Evolutionary conservation across 2,888 invertebrate species (phyloP), one percentile per base, ranked within the genome.

Genomic region (Opisthograptis luteolata): DNA sequence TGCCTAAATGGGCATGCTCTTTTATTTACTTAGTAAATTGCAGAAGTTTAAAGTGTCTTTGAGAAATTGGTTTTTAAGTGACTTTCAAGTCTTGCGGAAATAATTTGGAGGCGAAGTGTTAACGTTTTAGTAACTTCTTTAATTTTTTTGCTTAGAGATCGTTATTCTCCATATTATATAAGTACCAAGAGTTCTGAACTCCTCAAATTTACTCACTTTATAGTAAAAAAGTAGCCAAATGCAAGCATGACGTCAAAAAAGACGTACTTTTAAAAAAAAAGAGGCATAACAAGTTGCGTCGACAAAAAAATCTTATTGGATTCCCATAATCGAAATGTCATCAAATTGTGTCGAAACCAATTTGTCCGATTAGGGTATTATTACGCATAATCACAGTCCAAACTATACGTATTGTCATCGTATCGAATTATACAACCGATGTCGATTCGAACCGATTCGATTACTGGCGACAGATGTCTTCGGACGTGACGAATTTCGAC

Each of bases 401-500:
- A 61, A 63, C 61, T 73, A 83, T 81, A 79, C 80, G 82, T 81
- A 85, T 85, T 89, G 90, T 90, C 90, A 88, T 90, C 86, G 86
- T 73, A 74, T 77, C 82, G 82, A 87, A 88, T 90, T 87, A 87
- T 84, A 87, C 87, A 88, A 88, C 78, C 73, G 76, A 77, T 73
- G 70, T 79, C 78, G 81, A 79, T 80, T 79, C 81, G 73, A 78
- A 72, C 68, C 78, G 73, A 80, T 81, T 87, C 89, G 86, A 88
- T 88, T 87, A 87, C 76, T 68, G 82, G 82, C 88, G 89, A 90
- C 89, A 90, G 89, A 88, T 90, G 89, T 88, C 84, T 77, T 79
- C 72, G 84, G 81, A 89, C 89, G 89, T 90, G 89, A 90, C 89
- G 89, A 90, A 89, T 90, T 88, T 89, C 67, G 82, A 81, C 81